Conservation (phyloP, 2,888 invertebrate species). For the Petrophora chlorosata region DNA sequence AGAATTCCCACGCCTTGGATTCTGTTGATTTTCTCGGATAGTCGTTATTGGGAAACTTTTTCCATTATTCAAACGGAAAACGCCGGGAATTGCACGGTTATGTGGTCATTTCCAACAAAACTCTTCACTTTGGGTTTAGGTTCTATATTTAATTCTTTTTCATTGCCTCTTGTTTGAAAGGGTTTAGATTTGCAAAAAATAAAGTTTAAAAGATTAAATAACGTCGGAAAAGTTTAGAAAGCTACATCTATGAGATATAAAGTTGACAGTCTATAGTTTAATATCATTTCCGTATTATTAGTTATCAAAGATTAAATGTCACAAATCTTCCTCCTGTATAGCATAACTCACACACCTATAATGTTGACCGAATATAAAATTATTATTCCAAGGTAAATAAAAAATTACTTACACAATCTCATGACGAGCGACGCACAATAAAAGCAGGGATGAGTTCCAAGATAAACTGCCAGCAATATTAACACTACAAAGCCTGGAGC, state of each 20-base stretch:
- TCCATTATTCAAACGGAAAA: constrained; percentile 57
- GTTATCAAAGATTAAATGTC: too few species aligned
- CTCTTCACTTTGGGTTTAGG: constrained; percentile 17
- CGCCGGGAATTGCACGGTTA: constrained; percentile 49
- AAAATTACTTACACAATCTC: too few species aligned
- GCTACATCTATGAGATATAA: too few species aligned
- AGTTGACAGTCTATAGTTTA: too few species aligned
- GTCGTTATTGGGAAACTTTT: constrained; percentile 59
- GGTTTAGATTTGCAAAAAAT: background rate
- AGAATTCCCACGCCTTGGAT: constrained; percentile 32
- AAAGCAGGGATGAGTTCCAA: constrained; percentile 11
- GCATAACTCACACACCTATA: too few species aligned
- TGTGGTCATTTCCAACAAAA: constrained; percentile 42
- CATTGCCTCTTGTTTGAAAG: background rate
- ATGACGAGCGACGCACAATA: constrained; percentile 1
- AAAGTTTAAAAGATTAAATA: too few species aligned
- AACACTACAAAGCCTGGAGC: constrained; percentile 22
- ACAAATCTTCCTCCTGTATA: too few species aligned
- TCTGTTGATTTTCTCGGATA: constrained; percentile 49
- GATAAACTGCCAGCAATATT: constrained; percentile 21
- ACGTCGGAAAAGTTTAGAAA: too few species aligned
- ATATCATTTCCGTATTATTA: too few species aligned
- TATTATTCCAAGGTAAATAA: too few species aligned
- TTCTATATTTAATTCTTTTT: constrained; percentile 13
- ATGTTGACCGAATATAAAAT: too few species aligned